Conservation (phyloP, 53 echinoderm and acorn worm genomes). For the Astropecten irregularis region DNA sequence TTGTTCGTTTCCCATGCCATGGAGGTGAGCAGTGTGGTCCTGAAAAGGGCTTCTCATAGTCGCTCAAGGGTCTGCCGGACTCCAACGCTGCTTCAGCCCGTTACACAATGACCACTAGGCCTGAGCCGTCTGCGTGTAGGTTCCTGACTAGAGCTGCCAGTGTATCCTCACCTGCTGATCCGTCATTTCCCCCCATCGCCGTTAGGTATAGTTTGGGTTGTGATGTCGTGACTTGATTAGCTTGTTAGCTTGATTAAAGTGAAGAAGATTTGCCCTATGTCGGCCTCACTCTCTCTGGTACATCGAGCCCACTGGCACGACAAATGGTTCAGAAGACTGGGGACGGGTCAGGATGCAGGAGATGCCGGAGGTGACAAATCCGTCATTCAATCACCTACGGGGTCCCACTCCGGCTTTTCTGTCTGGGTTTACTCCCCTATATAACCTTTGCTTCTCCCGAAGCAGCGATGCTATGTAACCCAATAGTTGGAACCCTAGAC, state of each 20-base stretch:
- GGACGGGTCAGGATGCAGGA: slow-evolving; percentile 2
- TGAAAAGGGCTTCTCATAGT: slow-evolving; percentile 27
- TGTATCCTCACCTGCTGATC: slow-evolving; percentile 2
- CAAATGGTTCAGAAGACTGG: not conserved
- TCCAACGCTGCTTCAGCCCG: not conserved
- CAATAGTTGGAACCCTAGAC: no score
- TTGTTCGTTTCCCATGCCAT: not conserved
- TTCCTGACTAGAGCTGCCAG: not conserved
- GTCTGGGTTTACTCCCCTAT: slow-evolving; percentile 34
- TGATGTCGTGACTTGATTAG: slow-evolving; percentile 13
- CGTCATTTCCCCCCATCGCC: not conserved
- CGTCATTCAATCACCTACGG: not conserved
- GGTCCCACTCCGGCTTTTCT: slow-evolving; percentile 22
- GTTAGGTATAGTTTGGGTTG: not conserved
- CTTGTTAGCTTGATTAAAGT: not conserved
- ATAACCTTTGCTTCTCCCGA: slow-evolving; percentile 1
- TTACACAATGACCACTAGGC: not conserved
- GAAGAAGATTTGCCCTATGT: not conserved
- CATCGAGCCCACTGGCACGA: slow-evolving; percentile 20
- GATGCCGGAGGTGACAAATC: not conserved
- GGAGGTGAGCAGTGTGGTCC: slow-evolving; percentile 31
- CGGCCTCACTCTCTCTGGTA: not conserved
- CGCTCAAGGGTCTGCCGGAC: not conserved
- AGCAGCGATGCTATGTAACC: slow-evolving; percentile 22
- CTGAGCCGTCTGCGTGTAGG: slow-evolving; percentile 3